Evolutionary conservation across 2,888 invertebrate genomes (phyloP).

Genomic region (Drosophila monieri): DNA sequence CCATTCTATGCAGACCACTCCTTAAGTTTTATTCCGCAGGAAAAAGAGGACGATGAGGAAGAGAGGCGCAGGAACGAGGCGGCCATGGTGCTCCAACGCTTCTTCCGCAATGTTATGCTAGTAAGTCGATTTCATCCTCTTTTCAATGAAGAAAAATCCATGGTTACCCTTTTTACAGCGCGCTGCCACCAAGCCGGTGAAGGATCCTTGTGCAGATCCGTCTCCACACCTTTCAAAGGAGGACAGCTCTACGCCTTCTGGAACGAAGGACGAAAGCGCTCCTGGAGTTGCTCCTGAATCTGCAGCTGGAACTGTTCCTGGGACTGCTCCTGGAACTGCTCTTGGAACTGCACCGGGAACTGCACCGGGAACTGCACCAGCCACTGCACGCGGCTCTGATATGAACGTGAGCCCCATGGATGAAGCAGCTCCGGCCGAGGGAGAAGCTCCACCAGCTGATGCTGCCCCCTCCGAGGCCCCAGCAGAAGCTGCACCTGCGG

Average conservation of each 20-base stretch:
- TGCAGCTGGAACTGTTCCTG: neutral
- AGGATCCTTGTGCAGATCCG: slow-evolving; percentile 38
- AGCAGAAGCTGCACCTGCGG: neutral
- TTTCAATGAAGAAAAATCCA: neutral
- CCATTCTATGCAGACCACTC: neutral
- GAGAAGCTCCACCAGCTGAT: neutral
- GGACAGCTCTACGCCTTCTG: neutral
- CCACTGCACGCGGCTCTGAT: neutral
- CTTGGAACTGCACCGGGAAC: neutral
- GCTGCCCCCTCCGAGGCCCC: neutral
- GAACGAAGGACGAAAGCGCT: neutral
- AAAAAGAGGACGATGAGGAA: slow-evolving; percentile 31
- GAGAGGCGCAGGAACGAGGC: slow-evolving; percentile 36
- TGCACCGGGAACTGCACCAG: neutral
- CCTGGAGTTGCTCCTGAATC: neutral
- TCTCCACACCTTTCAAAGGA: neutral
- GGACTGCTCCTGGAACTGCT: neutral
- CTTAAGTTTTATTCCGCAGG: slow-evolving; percentile 27
- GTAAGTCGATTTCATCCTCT: slow-evolving; percentile 26
- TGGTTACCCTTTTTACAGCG: neutral
- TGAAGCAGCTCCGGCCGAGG: neutral
- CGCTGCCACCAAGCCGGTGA: slow-evolving; percentile 5
- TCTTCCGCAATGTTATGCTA: slow-evolving; percentile 51
- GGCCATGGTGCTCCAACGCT: slow-evolving; percentile 62
- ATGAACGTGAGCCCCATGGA: neutral